Evolutionary conservation across 2,888 invertebrate genomes (phyloP).

Genomic region (Zaprionus lineosus): DNA sequence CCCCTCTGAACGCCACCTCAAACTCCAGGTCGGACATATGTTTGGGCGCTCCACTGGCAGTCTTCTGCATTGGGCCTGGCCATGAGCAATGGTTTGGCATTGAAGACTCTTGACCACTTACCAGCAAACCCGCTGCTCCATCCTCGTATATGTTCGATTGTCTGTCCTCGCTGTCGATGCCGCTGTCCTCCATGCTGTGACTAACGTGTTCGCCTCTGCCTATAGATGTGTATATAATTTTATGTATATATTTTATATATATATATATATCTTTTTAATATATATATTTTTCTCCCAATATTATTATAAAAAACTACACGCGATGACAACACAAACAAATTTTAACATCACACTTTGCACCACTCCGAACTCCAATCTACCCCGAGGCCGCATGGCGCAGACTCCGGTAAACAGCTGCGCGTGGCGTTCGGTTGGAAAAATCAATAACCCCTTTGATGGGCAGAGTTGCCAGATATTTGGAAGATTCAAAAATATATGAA

Average conservation of each 20-base stretch:
- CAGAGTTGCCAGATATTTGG: slow-evolving; percentile 53
- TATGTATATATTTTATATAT: too few species aligned
- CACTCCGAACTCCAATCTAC: slow-evolving; percentile 64
- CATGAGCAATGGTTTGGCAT: slow-evolving; percentile 35
- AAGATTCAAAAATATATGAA: slow-evolving; percentile 5
- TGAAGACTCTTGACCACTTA: slow-evolving; percentile 34
- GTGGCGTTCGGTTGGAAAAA: slow-evolving; percentile 49
- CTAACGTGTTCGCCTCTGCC: too few species aligned
- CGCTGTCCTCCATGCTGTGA: slow-evolving; percentile 80
- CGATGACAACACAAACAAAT: slow-evolving; percentile 64
- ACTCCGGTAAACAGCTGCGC: slow-evolving; percentile 60
- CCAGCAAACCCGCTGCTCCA: slow-evolving; percentile 64
- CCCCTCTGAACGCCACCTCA: slow-evolving; percentile 78
- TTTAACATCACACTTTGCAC: slow-evolving; percentile 47
- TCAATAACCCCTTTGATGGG: slow-evolving; percentile 59
- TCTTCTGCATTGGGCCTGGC: slow-evolving; percentile 53
- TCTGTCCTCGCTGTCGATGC: slow-evolving; percentile 82
- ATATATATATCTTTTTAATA: too few species aligned
- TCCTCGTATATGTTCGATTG: slow-evolving; percentile 73
- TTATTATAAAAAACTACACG: slow-evolving; percentile 26
- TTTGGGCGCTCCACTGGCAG: slow-evolving; percentile 64
- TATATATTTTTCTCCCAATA: too few species aligned
- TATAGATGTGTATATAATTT: too few species aligned
- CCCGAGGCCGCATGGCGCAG: slow-evolving; percentile 56
- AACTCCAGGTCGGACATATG: slow-evolving; percentile 79